Percentiles rank a stretch among this genome's conserved stretches.
These are phyloP conservation scores for Rhadina sibilatrix DNA, from an alignment of 2,113 vertebrate species.

Conservation along the genomic window DNA sequence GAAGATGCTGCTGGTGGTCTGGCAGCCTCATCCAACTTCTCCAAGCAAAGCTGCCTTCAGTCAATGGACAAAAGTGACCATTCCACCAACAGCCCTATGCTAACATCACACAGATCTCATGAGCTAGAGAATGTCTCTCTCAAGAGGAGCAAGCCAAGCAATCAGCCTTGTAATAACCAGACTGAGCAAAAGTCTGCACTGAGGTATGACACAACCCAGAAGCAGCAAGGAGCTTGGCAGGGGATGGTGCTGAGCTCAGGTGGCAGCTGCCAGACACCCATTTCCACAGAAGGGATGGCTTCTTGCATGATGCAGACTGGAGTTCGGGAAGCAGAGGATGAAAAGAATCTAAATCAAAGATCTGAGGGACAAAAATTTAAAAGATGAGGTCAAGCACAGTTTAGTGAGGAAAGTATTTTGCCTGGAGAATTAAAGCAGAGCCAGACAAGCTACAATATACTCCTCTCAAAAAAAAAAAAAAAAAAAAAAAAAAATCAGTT, in stretches of 20 bases:
- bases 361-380: neutral
- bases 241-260: neutral
- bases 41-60: neutral
- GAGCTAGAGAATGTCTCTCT: accelerated
- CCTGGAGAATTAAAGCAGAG: constrained; percentile 33
- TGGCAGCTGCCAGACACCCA: neutral
- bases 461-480: neutral
- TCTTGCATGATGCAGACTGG: neutral
- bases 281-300: neutral
- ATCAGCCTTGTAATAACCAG: neutral
- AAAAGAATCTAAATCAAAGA: constrained; percentile 11
- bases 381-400: constrained; percentile 7
- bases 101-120: neutral
- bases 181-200: neutral
- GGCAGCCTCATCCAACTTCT: accelerated
- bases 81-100: neutral
- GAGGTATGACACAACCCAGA: neutral
- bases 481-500: neutral
- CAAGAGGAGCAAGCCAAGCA: neutral
- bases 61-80: neutral
- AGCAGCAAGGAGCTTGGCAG: neutral
- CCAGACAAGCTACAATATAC: constrained; percentile 51
- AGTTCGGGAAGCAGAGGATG: neutral
- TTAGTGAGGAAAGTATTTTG: constrained; percentile 13
- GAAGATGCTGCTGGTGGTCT: neutral